Evolutionary conservation across 2,797 vertebrate species (phyloP).

Genomic region (Clamator glandarius): DNA sequence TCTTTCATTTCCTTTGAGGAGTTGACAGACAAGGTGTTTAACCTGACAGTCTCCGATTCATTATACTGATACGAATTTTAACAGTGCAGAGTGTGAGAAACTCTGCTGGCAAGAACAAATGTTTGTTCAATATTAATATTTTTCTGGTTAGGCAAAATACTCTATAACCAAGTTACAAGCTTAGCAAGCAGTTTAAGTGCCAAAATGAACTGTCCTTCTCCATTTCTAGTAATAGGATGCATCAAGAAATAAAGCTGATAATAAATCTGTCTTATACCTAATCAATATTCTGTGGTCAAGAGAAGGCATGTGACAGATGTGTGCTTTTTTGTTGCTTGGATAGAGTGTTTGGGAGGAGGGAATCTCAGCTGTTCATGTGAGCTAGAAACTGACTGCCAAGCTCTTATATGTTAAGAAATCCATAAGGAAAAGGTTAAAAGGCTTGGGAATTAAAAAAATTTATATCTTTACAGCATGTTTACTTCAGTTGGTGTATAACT

Average conservation of each 20-base stretch:
- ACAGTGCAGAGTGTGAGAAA: conserved; percentile 13
- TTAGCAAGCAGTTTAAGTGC: background rate
- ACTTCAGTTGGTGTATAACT: background rate
- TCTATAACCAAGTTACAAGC: background rate
- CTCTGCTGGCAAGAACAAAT: background rate
- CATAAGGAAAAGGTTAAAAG: background rate
- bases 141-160: background rate
- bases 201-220: background rate
- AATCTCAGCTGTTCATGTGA: background rate
- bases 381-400: background rate
- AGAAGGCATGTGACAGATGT: background rate
- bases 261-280: background rate
- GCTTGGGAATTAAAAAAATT: background rate
- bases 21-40: background rate
- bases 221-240: background rate
- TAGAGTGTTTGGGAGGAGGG: background rate
- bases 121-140: background rate
- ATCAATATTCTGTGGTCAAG: background rate
- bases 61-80: background rate
- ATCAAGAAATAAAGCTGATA: background rate
- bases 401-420: background rate
- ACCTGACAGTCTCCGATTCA: background rate
- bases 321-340: background rate
- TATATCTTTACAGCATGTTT: background rate
- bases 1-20: background rate